Conservation (phyloP, 2,888 invertebrate species). For the Apotomis capreana region DNA sequence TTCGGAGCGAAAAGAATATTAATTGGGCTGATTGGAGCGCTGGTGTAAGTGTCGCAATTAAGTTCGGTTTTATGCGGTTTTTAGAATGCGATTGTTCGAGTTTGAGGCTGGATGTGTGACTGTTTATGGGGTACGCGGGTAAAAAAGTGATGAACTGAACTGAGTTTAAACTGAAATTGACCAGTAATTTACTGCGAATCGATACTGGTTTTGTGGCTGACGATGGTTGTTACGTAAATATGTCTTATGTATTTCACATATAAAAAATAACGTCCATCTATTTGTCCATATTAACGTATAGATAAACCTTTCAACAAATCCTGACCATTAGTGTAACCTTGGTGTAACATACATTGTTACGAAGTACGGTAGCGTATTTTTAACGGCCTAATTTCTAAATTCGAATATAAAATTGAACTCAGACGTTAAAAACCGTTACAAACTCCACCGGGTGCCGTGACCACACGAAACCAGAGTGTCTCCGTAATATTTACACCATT, state of each 20-base stretch:
- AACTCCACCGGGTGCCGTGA: neutral
- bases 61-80: conserved; percentile 16
- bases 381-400: neutral
- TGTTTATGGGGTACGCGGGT: conserved; percentile 3
- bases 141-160: conserved; percentile 22
- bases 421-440: neutral
- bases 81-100: conserved; percentile 19
- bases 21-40: conserved; percentile 31
- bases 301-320: too few relatives aligned
- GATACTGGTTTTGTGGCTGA: too few relatives aligned
- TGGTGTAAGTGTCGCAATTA: conserved; percentile 38
- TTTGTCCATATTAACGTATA: too few relatives aligned
- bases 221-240: too few relatives aligned
- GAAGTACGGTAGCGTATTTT: neutral
- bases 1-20: conserved; percentile 35
- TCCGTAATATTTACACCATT: conserved; percentile 12
- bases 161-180: neutral
- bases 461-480: neutral
- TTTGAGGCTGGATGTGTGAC: conserved; percentile 17
- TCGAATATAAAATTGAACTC: neutral
- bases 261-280: too few relatives aligned
- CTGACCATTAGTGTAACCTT: too few relatives aligned
- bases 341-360: too few relatives aligned
- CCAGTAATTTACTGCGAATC: too few relatives aligned
- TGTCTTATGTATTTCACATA: too few relatives aligned